Percentiles rank a stretch among this genome's conserved stretches.
phyloP scores from a whole-genome alignment of 2,888 invertebrate species.

The Hybos culiciformis region DNA sequence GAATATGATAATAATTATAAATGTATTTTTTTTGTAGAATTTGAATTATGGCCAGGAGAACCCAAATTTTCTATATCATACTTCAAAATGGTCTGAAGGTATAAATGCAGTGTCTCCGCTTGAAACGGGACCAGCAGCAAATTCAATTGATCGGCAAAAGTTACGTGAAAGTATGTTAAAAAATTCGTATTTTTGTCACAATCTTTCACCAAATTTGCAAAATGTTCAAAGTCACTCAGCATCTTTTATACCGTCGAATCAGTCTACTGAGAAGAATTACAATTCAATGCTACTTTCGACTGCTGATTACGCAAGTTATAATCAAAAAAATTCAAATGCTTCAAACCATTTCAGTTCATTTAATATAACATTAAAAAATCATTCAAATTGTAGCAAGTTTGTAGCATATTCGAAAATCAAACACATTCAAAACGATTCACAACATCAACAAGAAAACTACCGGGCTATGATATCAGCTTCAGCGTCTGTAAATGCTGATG shows the following conservation, averaged over 20 bases:
- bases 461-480: slow-evolving; percentile 9
- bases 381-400: slow-evolving; percentile 24
- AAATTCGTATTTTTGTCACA: slow-evolving; percentile 13
- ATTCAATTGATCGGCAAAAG: slow-evolving; percentile 7
- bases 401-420: slow-evolving; percentile 23
- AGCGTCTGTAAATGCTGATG: slow-evolving; percentile 26
- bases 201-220: slow-evolving; percentile 10
- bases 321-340: slow-evolving; percentile 6
- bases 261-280: too few relatives aligned
- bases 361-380: slow-evolving; percentile 24
- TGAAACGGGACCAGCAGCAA: neutral
- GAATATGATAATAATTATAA: too few relatives aligned
- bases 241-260: too few relatives aligned
- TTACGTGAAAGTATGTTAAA: slow-evolving; percentile 12
- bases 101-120: slow-evolving; percentile 19
- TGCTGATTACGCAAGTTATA: slow-evolving; percentile 7
- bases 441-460: neutral
- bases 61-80: slow-evolving; percentile 16
- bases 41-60: too few relatives aligned
- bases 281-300: slow-evolving; percentile 5
- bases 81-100: slow-evolving; percentile 27
- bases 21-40: too few relatives aligned
- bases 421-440: slow-evolving; percentile 14
- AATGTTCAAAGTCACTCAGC: too few relatives aligned
- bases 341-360: too few relatives aligned